phyloP scores from a whole-genome alignment of 92 coral and sea anemone species.

The Epizoanthus rinbou region DNA sequence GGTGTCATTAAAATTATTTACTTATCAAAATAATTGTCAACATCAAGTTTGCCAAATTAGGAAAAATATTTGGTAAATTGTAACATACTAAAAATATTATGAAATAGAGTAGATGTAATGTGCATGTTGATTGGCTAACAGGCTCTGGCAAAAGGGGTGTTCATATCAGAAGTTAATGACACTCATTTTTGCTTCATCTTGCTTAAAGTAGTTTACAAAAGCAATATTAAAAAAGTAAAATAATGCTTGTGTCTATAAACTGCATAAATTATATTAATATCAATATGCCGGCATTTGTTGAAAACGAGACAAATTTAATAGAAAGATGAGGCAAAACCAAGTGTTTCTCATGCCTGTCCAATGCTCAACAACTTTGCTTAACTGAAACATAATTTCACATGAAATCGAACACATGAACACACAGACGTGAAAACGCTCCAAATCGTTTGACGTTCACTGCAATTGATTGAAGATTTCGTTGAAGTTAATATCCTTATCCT shows the following conservation, averaged over 20 bases:
- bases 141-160: too few species aligned
- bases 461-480: not conserved
- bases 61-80: not conserved
- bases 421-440: not conserved
- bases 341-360: not conserved
- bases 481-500: not conserved
- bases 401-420: not conserved
- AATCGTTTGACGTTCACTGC: too few species aligned
- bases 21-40: not conserved
- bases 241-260: too few species aligned
- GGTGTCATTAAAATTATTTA: too few species aligned
- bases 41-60: conserved; percentile 2
- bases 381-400: not conserved
- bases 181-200: too few species aligned
- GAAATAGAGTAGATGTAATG: too few species aligned
- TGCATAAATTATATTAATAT: too few species aligned
- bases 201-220: too few species aligned
- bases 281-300: not conserved
- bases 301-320: not conserved
- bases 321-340: not conserved
- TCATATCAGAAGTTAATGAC: too few species aligned
- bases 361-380: not conserved
- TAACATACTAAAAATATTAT: not conserved
- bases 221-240: too few species aligned
- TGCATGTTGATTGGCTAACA: too few species aligned